phyloP scores from a whole-genome alignment of 2,113 vertebrate genomes.

The Arizona elegans region DNA sequence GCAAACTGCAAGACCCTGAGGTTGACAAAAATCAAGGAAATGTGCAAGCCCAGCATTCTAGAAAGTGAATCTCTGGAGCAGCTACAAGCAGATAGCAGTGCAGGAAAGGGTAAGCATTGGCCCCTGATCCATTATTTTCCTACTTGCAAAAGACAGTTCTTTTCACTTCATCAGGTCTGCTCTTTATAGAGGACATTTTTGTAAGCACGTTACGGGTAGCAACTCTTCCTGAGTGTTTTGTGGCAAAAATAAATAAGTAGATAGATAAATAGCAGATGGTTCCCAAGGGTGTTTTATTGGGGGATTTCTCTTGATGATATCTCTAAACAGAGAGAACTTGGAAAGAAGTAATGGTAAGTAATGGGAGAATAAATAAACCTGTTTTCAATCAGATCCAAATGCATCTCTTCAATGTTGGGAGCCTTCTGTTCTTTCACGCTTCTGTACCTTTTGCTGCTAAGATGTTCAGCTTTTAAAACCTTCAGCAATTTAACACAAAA shows the following conservation, averaged over 20 bases:
- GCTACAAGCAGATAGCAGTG: neutral
- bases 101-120: neutral
- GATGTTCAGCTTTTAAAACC: constrained; percentile 51
- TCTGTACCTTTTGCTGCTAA: constrained; percentile 44
- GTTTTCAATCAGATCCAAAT: neutral
- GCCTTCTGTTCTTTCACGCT: constrained; percentile 40
- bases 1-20: neutral
- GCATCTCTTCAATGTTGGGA: constrained; percentile 12
- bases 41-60: neutral
- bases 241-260: neutral
- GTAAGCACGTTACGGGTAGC: neutral
- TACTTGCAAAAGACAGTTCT: neutral
- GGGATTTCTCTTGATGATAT: neutral
- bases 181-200: neutral
- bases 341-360: neutral
- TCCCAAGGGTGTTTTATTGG: neutral
- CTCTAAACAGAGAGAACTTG: neutral
- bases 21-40: neutral
- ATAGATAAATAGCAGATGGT: neutral
- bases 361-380: constrained; percentile 16
- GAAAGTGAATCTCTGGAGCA: neutral
- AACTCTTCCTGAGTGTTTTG: neutral
- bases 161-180: neutral
- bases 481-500: constrained; percentile 44
- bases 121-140: neutral